Percentiles rank a stretch among this genome's conserved stretches.
phyloP scores from a whole-genome alignment of 2,888 invertebrate genomes.

The Pandemis heparana region DNA sequence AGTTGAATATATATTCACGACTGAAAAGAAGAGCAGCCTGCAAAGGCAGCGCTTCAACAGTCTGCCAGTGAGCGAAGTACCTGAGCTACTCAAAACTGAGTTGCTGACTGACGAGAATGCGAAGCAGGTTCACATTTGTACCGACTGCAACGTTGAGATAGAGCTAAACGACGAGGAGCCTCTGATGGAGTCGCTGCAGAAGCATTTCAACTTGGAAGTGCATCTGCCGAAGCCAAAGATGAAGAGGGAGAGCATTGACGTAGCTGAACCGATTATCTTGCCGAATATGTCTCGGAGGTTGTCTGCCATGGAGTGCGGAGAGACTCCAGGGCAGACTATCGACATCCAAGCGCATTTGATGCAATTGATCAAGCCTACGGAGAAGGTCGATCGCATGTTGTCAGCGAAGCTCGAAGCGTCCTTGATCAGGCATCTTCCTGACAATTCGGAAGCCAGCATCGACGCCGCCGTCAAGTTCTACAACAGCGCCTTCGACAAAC shows the following conservation, averaged over 20 bases:
- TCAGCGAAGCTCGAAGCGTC: slow-evolving; percentile 68
- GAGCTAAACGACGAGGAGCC: slow-evolving; percentile 78
- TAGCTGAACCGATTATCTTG: slow-evolving; percentile 73
- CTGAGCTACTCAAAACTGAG: slow-evolving; percentile 76
- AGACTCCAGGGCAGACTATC: slow-evolving; percentile 63
- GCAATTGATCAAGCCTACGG: slow-evolving; percentile 64
- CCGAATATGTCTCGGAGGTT: slow-evolving; percentile 79
- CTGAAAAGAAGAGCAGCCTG: slow-evolving; percentile 77
- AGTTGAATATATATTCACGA: slow-evolving; percentile 80
- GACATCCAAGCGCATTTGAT: slow-evolving; percentile 57
- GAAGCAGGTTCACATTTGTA: slow-evolving; percentile 78
- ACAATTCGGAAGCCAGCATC: slow-evolving; percentile 76
- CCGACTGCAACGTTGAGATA: slow-evolving; percentile 77
- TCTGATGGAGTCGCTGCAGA: slow-evolving; percentile 77
- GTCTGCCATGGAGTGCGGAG: slow-evolving; percentile 73
- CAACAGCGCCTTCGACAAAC: slow-evolving; percentile 67
- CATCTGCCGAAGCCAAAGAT: slow-evolving; percentile 69
- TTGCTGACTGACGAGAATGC: slow-evolving; percentile 67
- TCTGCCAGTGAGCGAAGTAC: slow-evolving; percentile 78
- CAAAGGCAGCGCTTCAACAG: slow-evolving; percentile 80
- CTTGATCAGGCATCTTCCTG: slow-evolving; percentile 71
- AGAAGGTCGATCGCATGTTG: slow-evolving; percentile 70
- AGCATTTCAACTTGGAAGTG: slow-evolving; percentile 73
- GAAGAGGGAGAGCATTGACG: slow-evolving; percentile 78
- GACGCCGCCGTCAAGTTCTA: slow-evolving; percentile 75